Base-by-base conservation (phyloP, 2,888 invertebrate genomes). In the Parochlus steinenii region DNA sequence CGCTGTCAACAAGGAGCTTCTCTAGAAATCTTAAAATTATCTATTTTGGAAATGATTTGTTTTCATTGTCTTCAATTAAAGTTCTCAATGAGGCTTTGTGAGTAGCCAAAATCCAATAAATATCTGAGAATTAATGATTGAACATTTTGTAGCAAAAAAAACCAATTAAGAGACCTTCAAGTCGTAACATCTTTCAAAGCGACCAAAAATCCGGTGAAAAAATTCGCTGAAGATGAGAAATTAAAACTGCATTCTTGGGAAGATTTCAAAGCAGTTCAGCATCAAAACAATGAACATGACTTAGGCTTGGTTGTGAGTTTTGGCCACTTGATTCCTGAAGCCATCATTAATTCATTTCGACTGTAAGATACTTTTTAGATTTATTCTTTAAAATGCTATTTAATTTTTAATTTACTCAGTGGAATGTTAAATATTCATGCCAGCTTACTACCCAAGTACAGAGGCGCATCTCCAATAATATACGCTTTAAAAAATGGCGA, bases 351-450 rank as follows among this genome's bases (percentile, higher is more conserved):
- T 6, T 64, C 71, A 39, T 90, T 92, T 60, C 78, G 81, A 38
- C 56, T 80, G 89, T 89, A 69, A 69, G 77, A 22, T 37, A 35
- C 10, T 22, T 15, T 22, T 30, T 27, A 20, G 11, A 11, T 25
- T 25, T 12, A 19, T 22, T 23, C 17, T 22, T 26, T 35, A 5
- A 25, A 4, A 18, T 31, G 25, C 29, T 27, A 31, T 22, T 41
- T 8, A 12, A 39, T 29, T 29, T 45, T 44, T 46, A 39, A 62
- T 63, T 35, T 52, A n/a, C n/a, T n/a, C n/a, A 85, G 82, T 47
- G 92, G 92, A 17, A 86, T 93, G 65, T 62, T 93, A 20, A 95
- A 95, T 63, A 79, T 93, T 0, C 95, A 95, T 57, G 87, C 81
- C 1, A 92, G 92, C 58, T 55, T 93, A 31, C 58, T 95, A 41